Base-by-base conservation (phyloP, 1,140 invertebrate genomes). In the Halictus rubicundus region DNA sequence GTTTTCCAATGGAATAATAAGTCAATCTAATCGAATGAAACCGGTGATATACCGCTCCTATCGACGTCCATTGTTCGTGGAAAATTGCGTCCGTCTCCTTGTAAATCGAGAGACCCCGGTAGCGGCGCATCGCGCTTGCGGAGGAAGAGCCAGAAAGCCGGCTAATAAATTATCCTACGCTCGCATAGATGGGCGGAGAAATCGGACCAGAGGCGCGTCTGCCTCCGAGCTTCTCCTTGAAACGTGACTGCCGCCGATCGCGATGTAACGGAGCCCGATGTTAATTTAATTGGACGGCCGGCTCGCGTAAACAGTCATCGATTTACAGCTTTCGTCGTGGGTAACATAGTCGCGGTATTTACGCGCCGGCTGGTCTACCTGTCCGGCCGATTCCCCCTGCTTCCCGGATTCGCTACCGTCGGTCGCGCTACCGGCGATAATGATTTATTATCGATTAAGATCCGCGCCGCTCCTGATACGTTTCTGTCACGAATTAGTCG, bases 281-380 rank as follows among this genome's bases (percentile, higher is more conserved):
- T 84, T 89, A 86, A 89, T 88, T 89, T 86, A 88, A 89, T 89
- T 87, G 80, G 78, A 73, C 52, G 71, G 49, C 66, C 69, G 65
- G 61, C 72, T 59, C n/a, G 54, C 66, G 66, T 78, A 81, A 87
- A 80, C 81, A 84, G 66, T 77, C 75, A 23, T 78, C 73, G 76
- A 83, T 81, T 83, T 83, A 75, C 81, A 80, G 63, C 59, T 81
- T 68, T 75, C 70, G 49, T 21, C 66, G 52, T 60, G 32, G 65
- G 23, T 49, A 65, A 14, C 60, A 21, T 19, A 21, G 32, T 19
- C n/a, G 21, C 63, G 32, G 39, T 69, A 54, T 78, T 14, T 42
- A 76, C 68, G 25, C 46, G 54, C 52, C 63, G n/a, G 1, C n/a
- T 10, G 0, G n/a, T 57, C 14, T 25, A 23, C 59, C 69, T 25